Base-by-base conservation (phyloP, 2,888 invertebrate genomes). In the Trichacis sp. region DNA sequence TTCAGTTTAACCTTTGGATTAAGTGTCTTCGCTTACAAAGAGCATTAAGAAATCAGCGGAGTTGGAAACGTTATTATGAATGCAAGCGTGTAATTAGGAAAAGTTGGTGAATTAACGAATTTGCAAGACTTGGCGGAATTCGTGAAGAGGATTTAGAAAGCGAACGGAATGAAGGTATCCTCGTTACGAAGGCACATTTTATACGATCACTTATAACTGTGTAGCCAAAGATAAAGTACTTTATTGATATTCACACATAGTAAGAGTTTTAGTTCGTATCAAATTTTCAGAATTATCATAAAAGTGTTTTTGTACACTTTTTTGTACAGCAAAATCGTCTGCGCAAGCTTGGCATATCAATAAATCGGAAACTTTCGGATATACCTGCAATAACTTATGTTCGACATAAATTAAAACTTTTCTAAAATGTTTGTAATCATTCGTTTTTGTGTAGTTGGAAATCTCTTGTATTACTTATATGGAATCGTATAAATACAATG, bases 1-100 rank as follows among this genome's bases (percentile, higher is more conserved):
- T 82, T 80, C 76, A 80, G 82, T 82, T 83, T 80, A 79, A 82
- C 77, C 74, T 80, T 75, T 74, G 77, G 81, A 83, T 82, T 78
- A 78, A 80, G 77, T 76, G 78, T 83, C 84, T 82, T 81, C 78
- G 82, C 81, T 83, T 83, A 82, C 82, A 83, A 84, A 83, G 82
- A 78, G 73, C 72, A 62, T 57, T 70, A 69, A 69, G 72, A 60
- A 62, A 64, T n/a, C n/a, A n/a, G n/a, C n/a, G n/a, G 59, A 59
- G 40, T 62, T 57, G 59, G 61, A 51, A 46, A 38, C 49, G 57
- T 50, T 69, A 50, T 64, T 63, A 58, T 55, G 54, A 69, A 50
- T 64, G 66, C 69, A 63, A 57, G 56, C 66, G 68, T 71, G 73
- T 81, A 83, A 83, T 83, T 83, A 79, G 63, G 77, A 81, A 79